A percentile compares a stretch with the other conserved stretches of the same genome.
These are phyloP conservation scores for Grus americana DNA, from an alignment of 2,113 vertebrate genomes.

Conservation along the genomic window DNA sequence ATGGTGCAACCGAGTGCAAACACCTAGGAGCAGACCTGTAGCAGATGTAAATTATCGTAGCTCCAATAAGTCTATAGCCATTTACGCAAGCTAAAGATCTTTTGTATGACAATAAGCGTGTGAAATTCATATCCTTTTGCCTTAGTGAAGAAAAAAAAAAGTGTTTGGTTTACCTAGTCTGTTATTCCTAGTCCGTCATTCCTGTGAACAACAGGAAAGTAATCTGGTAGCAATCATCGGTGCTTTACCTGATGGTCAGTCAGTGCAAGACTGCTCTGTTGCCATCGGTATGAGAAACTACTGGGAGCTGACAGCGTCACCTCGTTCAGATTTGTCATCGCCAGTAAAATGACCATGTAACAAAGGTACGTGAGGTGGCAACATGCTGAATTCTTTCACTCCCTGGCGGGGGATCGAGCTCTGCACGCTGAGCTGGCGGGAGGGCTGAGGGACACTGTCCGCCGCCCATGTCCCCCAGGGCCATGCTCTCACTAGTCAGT, in stretches of 20 bases:
- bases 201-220: not conserved
- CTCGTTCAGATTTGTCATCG: not conserved
- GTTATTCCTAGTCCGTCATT: not conserved
- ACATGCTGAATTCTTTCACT: not conserved
- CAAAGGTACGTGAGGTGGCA: not conserved
- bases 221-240: not conserved
- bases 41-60: not conserved
- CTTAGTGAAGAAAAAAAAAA: not conserved
- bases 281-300: not conserved
- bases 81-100: not conserved
- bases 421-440: not conserved
- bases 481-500: not conserved
- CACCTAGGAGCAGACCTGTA: not conserved
- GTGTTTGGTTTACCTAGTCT: not conserved
- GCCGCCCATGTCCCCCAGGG: rapidly evolving
- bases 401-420: not conserved
- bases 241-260: slow-evolving; percentile 6
- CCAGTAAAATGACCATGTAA: not conserved
- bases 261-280: not conserved
- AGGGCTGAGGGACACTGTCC: not conserved
- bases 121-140: slow-evolving; percentile 12
- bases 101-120: not conserved
- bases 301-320: not conserved
- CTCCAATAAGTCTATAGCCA: not conserved
- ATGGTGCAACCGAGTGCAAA: not conserved